Base-by-base conservation (phyloP, 2,797 vertebrate genomes). In the Spea hammondii region DNA sequence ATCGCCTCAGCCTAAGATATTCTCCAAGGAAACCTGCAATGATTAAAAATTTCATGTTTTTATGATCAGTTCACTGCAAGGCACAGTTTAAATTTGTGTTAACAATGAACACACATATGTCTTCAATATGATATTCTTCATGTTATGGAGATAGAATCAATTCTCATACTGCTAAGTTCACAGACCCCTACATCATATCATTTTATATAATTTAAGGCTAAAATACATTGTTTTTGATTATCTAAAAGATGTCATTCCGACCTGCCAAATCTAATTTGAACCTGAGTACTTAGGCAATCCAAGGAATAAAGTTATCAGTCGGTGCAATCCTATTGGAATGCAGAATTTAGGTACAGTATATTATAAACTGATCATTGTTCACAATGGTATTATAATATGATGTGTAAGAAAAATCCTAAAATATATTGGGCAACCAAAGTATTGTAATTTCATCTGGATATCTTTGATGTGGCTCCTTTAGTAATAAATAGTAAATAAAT, bases 401-500 rank as follows among this genome's bases (percentile, higher is more conserved):
- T 0, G 0, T 49, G 69, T 70, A 47, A 9, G 5, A 13, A 83
- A 82, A 48, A 17, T 64, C 71, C 80, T 69, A 67, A 17, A 6
- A 66, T 75, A 48, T 66, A 50, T 64, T 64, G 54, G 72, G 8
- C 51, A 44, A 65, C 6, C 53, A 70, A 17, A 8, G 70, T 6
- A 3, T 55, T 82, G 46, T 69, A 80, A 71, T n/a, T 75, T 32
- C 17, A 78, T 51, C 50, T 74, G n/a, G 8, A 4, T 84, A 71
- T 49, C 44, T 84, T 68, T 70, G 65, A 76, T 57, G 47, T 32
- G 11, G 45, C 70, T 72, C 50, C 48, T 14, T 69, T 49, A 65
- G 72, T 60, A 78, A 72, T 71, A 78, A 65, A 78, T 60, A 72
- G 72, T 32, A 78, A 44, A 6, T 17, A 45, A 57, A 2, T 13